These are phyloP conservation scores for Brachypterus glaber DNA, from an alignment of 2,888 invertebrate species.

Conservation along the genomic window DNA sequence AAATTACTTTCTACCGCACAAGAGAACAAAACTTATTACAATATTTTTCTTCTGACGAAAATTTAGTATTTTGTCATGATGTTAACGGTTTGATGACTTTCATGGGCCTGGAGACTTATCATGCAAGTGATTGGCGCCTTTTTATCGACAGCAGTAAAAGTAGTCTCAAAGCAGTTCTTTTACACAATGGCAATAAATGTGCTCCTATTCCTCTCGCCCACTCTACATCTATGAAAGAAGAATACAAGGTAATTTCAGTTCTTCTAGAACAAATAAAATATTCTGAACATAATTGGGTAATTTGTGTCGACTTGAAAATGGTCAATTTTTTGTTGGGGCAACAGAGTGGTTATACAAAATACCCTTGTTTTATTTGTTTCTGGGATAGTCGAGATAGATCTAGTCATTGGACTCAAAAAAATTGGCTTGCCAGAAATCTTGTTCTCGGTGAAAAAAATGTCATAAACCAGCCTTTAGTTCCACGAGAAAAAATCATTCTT, in stretches of 20 bases:
- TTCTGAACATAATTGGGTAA: constrained; percentile 12
- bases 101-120: constrained; percentile 17
- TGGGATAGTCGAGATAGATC: constrained; percentile 24
- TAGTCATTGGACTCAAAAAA: constrained; percentile 17
- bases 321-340: constrained; percentile 19
- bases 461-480: constrained; percentile 8
- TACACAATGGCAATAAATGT: constrained; percentile 27
- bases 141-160: constrained; percentile 9
- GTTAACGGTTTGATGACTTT: constrained; percentile 12
- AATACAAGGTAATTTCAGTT: constrained; percentile 9
- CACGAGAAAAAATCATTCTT: constrained; percentile 14
- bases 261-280: constrained; percentile 15
- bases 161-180: constrained; percentile 9
- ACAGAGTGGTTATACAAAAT: constrained; percentile 23
- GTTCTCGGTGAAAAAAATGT: constrained; percentile 8
- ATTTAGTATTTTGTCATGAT: constrained; percentile 17
- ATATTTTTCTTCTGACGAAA: constrained; percentile 17
- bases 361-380: constrained; percentile 22
- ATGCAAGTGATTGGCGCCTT: constrained; percentile 11
- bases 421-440: constrained; percentile 13
- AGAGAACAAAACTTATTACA: constrained; percentile 12
- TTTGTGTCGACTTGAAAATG: constrained; percentile 14
- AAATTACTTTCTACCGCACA: not conserved
- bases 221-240: constrained; percentile 14
- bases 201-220: constrained; percentile 7